These are phyloP conservation scores for Phrixothrix hirtus DNA, from an alignment of 2,888 invertebrate species.

Conservation along the genomic window DNA sequence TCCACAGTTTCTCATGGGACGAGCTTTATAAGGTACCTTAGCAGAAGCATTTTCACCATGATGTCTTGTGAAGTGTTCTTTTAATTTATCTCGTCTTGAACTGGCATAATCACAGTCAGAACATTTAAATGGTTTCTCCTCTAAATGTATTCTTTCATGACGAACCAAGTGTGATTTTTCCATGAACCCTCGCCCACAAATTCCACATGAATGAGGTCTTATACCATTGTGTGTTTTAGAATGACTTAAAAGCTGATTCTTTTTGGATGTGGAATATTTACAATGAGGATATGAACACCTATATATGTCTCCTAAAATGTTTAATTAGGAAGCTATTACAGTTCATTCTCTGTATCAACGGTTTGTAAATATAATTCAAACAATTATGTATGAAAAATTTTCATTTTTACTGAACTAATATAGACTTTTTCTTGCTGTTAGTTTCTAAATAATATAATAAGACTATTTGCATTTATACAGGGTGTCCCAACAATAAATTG, in stretches of 20 bases:
- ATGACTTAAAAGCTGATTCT: constrained; percentile 67
- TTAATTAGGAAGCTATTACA: too few species aligned
- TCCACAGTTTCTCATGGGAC: constrained; percentile 51
- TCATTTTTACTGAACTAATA: too few species aligned
- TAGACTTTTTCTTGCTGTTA: too few species aligned
- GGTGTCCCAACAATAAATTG: too few species aligned
- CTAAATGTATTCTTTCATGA: constrained; percentile 67
- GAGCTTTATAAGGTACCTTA: constrained; percentile 59
- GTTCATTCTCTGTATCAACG: too few species aligned
- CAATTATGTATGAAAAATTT: too few species aligned
- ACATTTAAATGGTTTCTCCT: constrained; percentile 67
- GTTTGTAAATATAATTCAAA: too few species aligned
- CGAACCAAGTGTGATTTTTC: constrained; percentile 69
- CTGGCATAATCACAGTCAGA: constrained; percentile 67
- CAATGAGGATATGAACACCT: constrained; percentile 65
- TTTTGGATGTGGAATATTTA: constrained; percentile 66
- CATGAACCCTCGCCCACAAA: constrained; percentile 66
- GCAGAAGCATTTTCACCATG: constrained; percentile 59
- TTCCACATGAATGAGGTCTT: constrained; percentile 59
- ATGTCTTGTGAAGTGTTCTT: constrained; percentile 61
- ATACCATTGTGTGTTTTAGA: constrained; percentile 64
- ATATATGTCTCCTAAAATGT: constrained; percentile 62
- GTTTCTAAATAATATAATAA: too few species aligned
- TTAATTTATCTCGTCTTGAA: constrained; percentile 67
- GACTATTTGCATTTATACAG: too few species aligned